Evolutionary conservation across 2,888 invertebrate species (phyloP), one percentile per base, ranked within the genome.

Genomic region (Megastigmus dorsalis): DNA sequence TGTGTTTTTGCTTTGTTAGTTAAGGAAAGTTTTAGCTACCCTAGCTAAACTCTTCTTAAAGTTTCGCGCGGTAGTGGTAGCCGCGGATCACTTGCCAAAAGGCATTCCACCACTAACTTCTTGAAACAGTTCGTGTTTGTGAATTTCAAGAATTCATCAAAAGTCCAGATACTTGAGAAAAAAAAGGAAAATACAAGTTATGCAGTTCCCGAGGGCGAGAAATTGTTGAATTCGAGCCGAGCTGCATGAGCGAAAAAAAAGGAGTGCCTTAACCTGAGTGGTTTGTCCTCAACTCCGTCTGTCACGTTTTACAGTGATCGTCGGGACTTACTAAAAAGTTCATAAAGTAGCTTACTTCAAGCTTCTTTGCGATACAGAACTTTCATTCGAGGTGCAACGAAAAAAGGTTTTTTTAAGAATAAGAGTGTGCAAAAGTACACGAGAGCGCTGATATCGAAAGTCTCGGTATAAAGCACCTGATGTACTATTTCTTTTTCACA

Each of bases 261-360:
- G 0, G 28, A 43, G 38, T n/a, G 41, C 26, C 41, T 57, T 54
- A 62, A 68, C 48, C 55, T 55, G 54, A 5, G 10, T 50, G 13
- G n/a, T n/a, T n/a, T n/a, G n/a, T n/a, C n/a, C n/a, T n/a, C n/a
- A n/a, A 20, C 45, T 18, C n/a, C 50, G 62, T 48, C 55, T 62
- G 67, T 68, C 73, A 74, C 73, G 67, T 62, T 62, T 55, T 26
- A 3, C 45, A 9, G 48, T 55, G 45, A 68, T 74, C 15, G 10
- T 28, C 38, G 28, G 33, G 62, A 62, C 62, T 73, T 54, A 36
- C 62, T 55, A 48, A 62, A 62, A 74, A 60, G 48, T 74, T 74
- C 38, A 67, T 74, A 68, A 73, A 74, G 73, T 48, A 57, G 67
- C 73, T 74, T 74, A 74, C 55, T 45, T 28, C 52, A 55, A 74